phyloP scores from a whole-genome alignment of 2,888 invertebrate genomes.

The Mesodorylaimus sp. region DNA sequence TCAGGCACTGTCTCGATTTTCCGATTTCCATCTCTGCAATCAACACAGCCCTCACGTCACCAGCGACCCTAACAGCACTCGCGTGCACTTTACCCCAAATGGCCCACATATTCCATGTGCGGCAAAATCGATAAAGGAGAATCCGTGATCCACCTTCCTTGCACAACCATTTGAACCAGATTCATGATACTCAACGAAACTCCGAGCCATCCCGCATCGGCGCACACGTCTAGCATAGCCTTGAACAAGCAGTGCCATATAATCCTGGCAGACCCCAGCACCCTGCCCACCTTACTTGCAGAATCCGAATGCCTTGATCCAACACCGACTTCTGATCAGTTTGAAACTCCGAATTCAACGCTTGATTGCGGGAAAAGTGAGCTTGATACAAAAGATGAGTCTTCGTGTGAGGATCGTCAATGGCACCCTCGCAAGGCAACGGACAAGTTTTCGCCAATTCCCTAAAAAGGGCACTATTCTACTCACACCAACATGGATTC shows the following conservation, averaged over 20 bases:
- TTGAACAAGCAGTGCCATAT: constrained; percentile 33
- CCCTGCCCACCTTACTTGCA: constrained; percentile 46
- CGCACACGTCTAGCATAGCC: constrained; percentile 87
- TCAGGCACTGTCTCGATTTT: constrained; percentile 1
- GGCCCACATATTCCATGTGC: constrained; percentile 8
- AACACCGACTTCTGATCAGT: constrained; percentile 91
- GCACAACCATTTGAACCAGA: constrained; percentile 61
- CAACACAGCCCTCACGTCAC: not conserved
- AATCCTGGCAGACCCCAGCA: not conserved
- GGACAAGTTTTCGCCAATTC: constrained; percentile 60
- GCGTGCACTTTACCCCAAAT: no score
- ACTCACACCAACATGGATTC: no score
- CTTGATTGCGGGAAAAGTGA: constrained; percentile 58
- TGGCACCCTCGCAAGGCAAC: constrained; percentile 49
- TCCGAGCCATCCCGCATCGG: constrained; percentile 71
- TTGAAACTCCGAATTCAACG: constrained; percentile 79
- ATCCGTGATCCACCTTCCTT: constrained; percentile 21
- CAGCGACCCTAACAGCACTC: no score
- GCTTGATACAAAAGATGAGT: constrained; percentile 79
- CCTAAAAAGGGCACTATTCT: constrained; percentile 41
- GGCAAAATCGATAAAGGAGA: constrained; percentile 11
- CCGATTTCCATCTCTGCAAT: not conserved
- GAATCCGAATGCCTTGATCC: constrained; percentile 80
- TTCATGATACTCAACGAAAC: constrained; percentile 54
- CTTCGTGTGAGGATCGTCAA: constrained; percentile 84